These are phyloP conservation scores for Ranitomeya imitator DNA, from an alignment of 2,113 vertebrate species.

Conservation along the genomic window DNA sequence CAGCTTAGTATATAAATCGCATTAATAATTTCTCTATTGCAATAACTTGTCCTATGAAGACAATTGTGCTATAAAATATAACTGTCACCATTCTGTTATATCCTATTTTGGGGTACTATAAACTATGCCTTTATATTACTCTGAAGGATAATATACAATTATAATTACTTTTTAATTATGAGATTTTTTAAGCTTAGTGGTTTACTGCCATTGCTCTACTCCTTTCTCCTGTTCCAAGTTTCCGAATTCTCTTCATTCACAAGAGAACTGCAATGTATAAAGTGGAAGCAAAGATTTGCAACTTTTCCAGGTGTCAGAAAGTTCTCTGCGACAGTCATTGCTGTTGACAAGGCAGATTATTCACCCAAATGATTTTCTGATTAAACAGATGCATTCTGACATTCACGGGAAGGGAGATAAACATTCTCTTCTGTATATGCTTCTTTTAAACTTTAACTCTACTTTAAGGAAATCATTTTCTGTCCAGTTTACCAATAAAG, in stretches of 20 bases:
- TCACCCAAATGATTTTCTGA: slow-evolving; percentile 10
- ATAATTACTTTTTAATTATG: too few relatives aligned
- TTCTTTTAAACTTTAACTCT: not conserved
- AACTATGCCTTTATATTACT: too few relatives aligned
- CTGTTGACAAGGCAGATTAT: slow-evolving; percentile 31
- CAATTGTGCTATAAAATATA: too few relatives aligned
- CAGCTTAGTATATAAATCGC: too few relatives aligned
- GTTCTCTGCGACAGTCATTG: slow-evolving; percentile 12
- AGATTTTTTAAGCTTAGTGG: too few relatives aligned
- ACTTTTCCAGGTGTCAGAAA: not conserved
- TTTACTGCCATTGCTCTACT: too few relatives aligned
- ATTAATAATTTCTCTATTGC: too few relatives aligned
- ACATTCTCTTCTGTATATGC: not conserved
- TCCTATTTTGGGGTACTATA: too few relatives aligned
- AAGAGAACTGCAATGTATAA: not conserved
- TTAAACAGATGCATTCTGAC: slow-evolving; percentile 14
- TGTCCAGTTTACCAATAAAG: not conserved
- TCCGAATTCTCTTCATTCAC: not conserved
- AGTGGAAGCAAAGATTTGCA: not conserved
- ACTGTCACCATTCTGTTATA: too few relatives aligned
- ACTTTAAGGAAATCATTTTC: not conserved
- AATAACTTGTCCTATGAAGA: too few relatives aligned
- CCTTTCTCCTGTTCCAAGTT: not conserved
- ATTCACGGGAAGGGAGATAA: not conserved
- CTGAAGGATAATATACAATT: too few relatives aligned